Percentiles rank a stretch among this genome's conserved stretches.
Evolutionary conservation across 2,113 vertebrate genomes (phyloP).

Genomic region (Sorex araneus): DNA sequence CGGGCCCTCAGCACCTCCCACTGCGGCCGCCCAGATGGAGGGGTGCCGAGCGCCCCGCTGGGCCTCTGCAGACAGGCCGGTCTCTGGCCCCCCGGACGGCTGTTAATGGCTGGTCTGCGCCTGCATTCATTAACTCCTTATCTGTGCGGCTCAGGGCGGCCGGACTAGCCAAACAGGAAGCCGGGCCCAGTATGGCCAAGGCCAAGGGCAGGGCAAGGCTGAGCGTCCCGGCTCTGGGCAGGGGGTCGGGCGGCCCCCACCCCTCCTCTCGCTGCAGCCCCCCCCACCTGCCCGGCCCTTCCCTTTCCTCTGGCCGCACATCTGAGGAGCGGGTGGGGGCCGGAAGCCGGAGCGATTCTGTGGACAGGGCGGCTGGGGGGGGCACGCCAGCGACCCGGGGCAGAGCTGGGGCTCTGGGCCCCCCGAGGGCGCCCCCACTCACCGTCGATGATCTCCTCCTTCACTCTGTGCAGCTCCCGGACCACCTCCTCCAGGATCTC

Average conservation of each 20-base stretch:
- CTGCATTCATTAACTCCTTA: not conserved
- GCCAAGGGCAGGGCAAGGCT: not conserved
- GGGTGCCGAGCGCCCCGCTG: too few species aligned
- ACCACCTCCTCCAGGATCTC: constrained; percentile 99
- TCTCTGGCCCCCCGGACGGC: too few species aligned
- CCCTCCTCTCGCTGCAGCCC: too few species aligned
- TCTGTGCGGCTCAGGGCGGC: not conserved
- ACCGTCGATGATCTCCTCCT: constrained; percentile 99
- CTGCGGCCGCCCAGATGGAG: too few species aligned
- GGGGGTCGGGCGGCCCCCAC: too few species aligned
- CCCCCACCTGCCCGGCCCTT: not conserved
- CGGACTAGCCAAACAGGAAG: not conserved
- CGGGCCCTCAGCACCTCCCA: too few species aligned
- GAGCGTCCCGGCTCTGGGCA: too few species aligned
- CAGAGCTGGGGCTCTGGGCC: too few species aligned
- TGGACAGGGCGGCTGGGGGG: too few species aligned
- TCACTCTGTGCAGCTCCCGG: constrained; percentile 98
- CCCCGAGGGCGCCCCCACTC: constrained; percentile 68
- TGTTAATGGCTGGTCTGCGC: not conserved
- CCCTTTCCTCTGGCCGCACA: not conserved
- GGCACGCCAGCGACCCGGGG: not conserved
- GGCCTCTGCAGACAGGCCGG: not conserved
- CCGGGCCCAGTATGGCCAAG: too few species aligned
- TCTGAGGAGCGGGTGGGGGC: not conserved
- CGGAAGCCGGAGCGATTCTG: too few species aligned